phyloP scores from a whole-genome alignment of 2,888 invertebrate genomes.

The Diabrotica balteata region DNA sequence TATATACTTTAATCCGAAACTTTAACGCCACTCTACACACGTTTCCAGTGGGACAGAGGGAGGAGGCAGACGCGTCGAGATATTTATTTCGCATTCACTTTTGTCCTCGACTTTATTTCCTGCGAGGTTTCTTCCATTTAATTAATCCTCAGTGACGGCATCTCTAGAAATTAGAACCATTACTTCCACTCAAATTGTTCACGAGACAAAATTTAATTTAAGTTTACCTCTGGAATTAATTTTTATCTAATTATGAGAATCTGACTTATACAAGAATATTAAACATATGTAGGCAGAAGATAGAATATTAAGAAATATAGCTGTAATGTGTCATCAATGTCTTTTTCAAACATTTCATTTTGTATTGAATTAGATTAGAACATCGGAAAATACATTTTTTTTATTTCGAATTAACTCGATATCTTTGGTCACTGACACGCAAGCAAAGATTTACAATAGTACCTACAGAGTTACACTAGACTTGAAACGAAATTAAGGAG shows the following conservation, averaged over 20 bases:
- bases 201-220: conserved; percentile 5
- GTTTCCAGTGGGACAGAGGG: not conserved
- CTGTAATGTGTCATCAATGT: too few species aligned
- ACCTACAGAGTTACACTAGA: too few species aligned
- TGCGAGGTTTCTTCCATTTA: conserved; percentile 12
- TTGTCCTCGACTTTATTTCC: conserved; percentile 4
- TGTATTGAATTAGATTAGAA: too few species aligned
- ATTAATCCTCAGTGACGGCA: conserved; percentile 6
- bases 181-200: not conserved
- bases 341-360: too few species aligned
- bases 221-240: not conserved
- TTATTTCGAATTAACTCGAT: too few species aligned
- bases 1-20: conserved; percentile 9
- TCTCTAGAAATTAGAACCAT: conserved; percentile 2
- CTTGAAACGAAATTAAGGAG: too few species aligned
- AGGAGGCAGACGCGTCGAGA: conserved; percentile 1
- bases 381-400: too few species aligned
- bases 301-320: too few species aligned
- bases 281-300: too few species aligned
- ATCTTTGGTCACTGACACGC: too few species aligned
- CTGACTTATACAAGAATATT: too few species aligned
- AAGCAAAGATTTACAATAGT: too few species aligned
- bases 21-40: conserved; percentile 5
- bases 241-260: not conserved
- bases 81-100: conserved; percentile 13